These are phyloP conservation scores for Odontamblyopus lacepedii DNA, from an alignment of 2,797 vertebrate genomes.

Conservation along the genomic window DNA sequence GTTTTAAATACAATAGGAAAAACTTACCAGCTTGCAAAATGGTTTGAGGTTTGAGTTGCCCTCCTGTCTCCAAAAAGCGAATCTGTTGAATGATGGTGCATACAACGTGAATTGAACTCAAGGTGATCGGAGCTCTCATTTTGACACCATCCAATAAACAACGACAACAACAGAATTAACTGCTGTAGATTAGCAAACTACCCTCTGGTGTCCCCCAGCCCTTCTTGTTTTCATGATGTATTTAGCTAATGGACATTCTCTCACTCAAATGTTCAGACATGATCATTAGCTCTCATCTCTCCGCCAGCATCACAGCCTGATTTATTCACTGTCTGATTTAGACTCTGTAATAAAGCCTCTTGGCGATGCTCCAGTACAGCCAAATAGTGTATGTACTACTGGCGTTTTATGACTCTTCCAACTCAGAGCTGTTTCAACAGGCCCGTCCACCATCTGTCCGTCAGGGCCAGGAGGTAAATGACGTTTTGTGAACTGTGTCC, in stretches of 20 bases:
- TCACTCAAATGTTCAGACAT: slow-evolving; percentile 27
- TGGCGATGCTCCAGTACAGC: slow-evolving; percentile 27
- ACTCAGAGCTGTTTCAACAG: slow-evolving; percentile 14
- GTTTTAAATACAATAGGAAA: no score
- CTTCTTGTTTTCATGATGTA: neutral
- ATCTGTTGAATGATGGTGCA: neutral
- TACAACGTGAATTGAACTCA: neutral
- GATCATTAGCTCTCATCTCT: slow-evolving; percentile 39
- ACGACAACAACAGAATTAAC: neutral
- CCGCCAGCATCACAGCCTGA: slow-evolving; percentile 16
- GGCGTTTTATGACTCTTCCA: neutral
- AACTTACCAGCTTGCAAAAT: no score
- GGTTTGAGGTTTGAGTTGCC: neutral
- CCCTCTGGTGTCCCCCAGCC: neutral
- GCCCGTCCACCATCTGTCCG: slow-evolving; percentile 28
- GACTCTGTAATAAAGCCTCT: slow-evolving; percentile 30
- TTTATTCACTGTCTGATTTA: slow-evolving; percentile 8
- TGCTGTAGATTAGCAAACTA: neutral
- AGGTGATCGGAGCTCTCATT: neutral
- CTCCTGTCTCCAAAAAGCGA: neutral
- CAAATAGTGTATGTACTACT: slow-evolving; percentile 18
- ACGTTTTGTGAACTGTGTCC: slow-evolving; percentile 35
- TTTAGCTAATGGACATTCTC: slow-evolving; percentile 14
- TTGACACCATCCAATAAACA: slow-evolving; percentile 2
- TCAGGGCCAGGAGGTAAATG: slow-evolving; percentile 19